phyloP scores from a whole-genome alignment of 2,797 vertebrate species.

The Nyctibius grandis region DNA sequence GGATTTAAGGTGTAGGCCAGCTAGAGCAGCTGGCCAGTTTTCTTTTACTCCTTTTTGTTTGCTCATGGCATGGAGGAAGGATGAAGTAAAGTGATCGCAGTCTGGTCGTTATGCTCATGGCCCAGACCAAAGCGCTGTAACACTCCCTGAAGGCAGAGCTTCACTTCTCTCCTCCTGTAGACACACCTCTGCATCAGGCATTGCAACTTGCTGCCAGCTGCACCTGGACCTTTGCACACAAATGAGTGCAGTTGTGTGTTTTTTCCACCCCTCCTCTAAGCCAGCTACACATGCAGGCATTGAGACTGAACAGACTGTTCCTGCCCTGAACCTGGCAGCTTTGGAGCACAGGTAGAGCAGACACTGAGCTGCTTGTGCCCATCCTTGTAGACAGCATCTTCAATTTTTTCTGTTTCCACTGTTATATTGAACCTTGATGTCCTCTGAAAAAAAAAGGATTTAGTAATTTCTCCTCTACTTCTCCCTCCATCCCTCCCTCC shows the following conservation, averaged over 20 bases:
- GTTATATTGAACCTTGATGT: not conserved
- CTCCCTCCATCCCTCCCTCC: not conserved
- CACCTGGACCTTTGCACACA: not conserved
- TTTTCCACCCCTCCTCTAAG: not conserved
- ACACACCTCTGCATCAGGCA: not conserved
- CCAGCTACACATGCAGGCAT: fast-evolving
- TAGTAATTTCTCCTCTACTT: not conserved
- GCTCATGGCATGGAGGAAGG: not conserved
- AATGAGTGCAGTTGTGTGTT: not conserved
- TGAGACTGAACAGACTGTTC: not conserved
- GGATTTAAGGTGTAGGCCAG: not conserved
- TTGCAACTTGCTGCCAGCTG: not conserved
- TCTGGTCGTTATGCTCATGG: not conserved
- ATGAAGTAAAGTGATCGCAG: not conserved
- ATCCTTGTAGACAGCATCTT: not conserved
- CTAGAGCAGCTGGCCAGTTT: not conserved
- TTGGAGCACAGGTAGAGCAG: not conserved
- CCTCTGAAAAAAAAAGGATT: not conserved
- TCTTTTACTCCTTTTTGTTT: not conserved
- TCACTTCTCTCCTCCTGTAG: not conserved
- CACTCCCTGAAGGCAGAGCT: not conserved
- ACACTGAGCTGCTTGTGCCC: not conserved
- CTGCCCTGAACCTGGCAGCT: not conserved
- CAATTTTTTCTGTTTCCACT: not conserved
- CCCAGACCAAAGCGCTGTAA: not conserved